Evolutionary conservation across 2,797 vertebrate species (phyloP), one percentile per base, ranked within the genome.

Genomic region (Psittacula derbiana): DNA sequence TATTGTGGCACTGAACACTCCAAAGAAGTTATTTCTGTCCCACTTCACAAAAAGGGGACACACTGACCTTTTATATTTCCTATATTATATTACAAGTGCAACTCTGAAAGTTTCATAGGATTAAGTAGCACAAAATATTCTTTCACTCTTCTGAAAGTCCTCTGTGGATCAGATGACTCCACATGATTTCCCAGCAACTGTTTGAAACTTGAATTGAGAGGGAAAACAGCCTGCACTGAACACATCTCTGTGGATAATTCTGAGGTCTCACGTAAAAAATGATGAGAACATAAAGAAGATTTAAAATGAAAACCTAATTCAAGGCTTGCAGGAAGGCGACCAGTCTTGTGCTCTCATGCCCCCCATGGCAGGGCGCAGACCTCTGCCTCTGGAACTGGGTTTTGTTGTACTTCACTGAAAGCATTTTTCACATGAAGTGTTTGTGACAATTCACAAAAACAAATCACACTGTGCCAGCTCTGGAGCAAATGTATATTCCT

Each of bases 111-210:
- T 47, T 92, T 74, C 47, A 5, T 23, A 33, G 27, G 38, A 67
- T 40, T 61, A 60, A 81, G 49, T 14, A 74, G 58, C 52, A 87
- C 71, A 19, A 88, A 89, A 52, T 9, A 40, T 6, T 30, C 44
- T 66, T 90, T 82, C 84, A 6, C 30, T 43, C 53, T 62, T 80
- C 67, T 41, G 19, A 75, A 92, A 80, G 85, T 31, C 17, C 12
- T 80, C 69, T 84, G 67, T 31, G 84, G 16, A 85, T 84, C 87
- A 92, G 69, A 74, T 90, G 88, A 94, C 85, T 70, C 52, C 85
- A 89, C 52, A 30, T 76, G 84, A 95, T 75, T 72, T 58, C 87
- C 60, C 55, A 85, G 64, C 1, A 83, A 84, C 44, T 21, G 57
- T n/a, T 12, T 65, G 55, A 57, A 76, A 80, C 12, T 41, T 8